Conservation (phyloP, 2,113 vertebrate species). For the Gadus chalcogrammus region DNA sequence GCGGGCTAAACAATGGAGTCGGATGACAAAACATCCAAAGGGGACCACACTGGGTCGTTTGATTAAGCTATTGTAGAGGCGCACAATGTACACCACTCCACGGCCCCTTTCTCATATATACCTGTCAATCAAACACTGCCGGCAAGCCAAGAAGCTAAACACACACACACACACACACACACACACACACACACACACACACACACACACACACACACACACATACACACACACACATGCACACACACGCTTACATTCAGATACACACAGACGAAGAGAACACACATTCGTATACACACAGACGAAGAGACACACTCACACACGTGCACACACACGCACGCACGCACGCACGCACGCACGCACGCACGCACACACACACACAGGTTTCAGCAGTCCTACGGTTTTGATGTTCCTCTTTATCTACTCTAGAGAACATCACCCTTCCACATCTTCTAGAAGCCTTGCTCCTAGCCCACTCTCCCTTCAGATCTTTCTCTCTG, state of each 20-base stretch:
- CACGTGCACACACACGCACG: no score
- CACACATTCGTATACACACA: no score
- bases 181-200: no score
- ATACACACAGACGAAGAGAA: background rate
- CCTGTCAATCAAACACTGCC: constrained; percentile 61
- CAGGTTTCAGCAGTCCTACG: no score
- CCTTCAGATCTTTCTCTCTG: background rate
- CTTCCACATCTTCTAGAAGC: background rate
- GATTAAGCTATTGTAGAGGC: constrained; percentile 69
- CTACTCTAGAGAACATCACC: background rate
- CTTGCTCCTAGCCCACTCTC: background rate
- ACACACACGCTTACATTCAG: background rate
- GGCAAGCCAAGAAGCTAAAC: constrained; percentile 54
- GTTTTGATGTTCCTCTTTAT: no score
- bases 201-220: constrained; percentile 16
- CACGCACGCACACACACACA: no score
- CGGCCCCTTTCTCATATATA: constrained; percentile 64
- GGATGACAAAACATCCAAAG: constrained; percentile 73
- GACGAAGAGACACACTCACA: no score
- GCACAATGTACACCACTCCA: constrained; percentile 68
- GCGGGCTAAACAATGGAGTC: constrained; percentile 67
- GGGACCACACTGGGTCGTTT: constrained; percentile 67
- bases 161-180: constrained; percentile 5
- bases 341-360: no score
- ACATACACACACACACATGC: background rate